Base-by-base conservation (phyloP, 2,113 vertebrate species). In the Callospermophilus lateralis region DNA sequence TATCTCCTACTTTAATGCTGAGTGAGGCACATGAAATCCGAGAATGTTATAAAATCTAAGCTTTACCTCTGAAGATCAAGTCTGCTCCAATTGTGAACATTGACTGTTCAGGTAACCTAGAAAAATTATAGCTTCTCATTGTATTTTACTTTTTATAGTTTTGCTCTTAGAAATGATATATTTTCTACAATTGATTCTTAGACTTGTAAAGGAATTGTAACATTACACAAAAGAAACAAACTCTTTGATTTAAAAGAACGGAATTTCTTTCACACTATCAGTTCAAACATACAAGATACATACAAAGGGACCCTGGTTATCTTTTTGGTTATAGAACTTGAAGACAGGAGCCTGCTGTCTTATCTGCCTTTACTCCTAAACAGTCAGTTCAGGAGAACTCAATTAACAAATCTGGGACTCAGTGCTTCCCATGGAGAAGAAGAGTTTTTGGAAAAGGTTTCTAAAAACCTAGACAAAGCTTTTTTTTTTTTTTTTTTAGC, bases 221-320 rank as follows among this genome's bases (percentile, higher is more conserved):
- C 32, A 51, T 30, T 72, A 28, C 48, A 90, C 30, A 94, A 90
- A 97, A 92, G 88, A 95, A 89, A 92, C 16, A 77, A 79, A 87
- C 16, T 24, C 84, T 91, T 97, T 96, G 45, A 92, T 72, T 74
- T 81, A 84, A 72, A 92, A 96, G 84, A 95, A 55, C 39, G 22
- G 17, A 22, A 81, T 88, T 81, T 68, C 53, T 93, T 95, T 91
- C 32, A 90, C 76, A 78, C 28, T 70, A n/a, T 28, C 48, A 17
- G 39, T 95, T 91, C 79, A 91, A 84, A 93, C 11, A 45, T 9
- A 22, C 3, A 77, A 84, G 45, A 34, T 37, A 39, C 22, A 58
- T 48, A 84, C 13, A 26, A 89, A 86, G 28, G 6, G 42, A 39
- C 4, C 3, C 30, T 17, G 5, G 13, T 3, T 78, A 42, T 53